Evolutionary conservation across 2,888 invertebrate genomes (phyloP).

Genomic region (Ichneumoninae sp.): DNA sequence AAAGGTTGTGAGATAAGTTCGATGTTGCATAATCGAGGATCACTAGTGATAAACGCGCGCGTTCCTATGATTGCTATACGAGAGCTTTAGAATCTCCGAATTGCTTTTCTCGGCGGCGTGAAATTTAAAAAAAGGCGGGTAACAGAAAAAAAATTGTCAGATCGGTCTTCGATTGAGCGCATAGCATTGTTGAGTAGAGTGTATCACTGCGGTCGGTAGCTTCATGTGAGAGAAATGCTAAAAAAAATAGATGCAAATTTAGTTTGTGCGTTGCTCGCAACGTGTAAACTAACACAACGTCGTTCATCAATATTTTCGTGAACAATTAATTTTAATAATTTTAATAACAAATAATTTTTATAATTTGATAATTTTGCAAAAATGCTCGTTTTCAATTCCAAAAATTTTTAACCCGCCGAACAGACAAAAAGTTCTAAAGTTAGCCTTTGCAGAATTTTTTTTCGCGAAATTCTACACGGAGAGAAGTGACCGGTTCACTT

Average conservation of each 20-base stretch:
- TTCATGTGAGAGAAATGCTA: slow-evolving; percentile 33
- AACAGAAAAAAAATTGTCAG: slow-evolving; percentile 63
- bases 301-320: no score
- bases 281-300: no score
- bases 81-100: slow-evolving; percentile 45
- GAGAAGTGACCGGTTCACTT: neutral
- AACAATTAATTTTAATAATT: neutral
- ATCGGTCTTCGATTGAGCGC: slow-evolving; percentile 28
- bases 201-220: slow-evolving; percentile 35
- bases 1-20: slow-evolving; percentile 64
- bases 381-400: neutral
- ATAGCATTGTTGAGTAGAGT: slow-evolving; percentile 40
- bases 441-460: neutral
- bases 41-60: slow-evolving; percentile 58
- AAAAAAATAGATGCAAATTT: slow-evolving; percentile 24
- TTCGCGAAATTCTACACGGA: neutral
- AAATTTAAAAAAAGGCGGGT: slow-evolving; percentile 16
- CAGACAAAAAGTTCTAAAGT: neutral
- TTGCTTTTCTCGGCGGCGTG: slow-evolving; percentile 44
- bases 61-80: slow-evolving; percentile 51
- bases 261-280: no score
- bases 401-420: neutral
- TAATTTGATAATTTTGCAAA: neutral
- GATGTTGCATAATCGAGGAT: slow-evolving; percentile 58
- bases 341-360: neutral